Conservation (phyloP, 2,113 vertebrate species). For the Albula glossodonta region DNA sequence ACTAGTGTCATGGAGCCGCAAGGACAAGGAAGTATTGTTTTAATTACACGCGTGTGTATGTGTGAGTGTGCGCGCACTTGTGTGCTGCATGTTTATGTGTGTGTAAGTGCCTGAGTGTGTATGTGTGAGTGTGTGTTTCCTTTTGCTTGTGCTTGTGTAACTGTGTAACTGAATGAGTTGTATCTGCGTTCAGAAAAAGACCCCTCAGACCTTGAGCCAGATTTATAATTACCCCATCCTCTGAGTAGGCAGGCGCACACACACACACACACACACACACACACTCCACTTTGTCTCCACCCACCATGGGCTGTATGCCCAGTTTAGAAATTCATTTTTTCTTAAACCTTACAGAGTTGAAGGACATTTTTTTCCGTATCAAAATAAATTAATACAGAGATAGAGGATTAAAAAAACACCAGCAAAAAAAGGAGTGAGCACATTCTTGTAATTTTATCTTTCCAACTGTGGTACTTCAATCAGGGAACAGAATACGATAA, state of each 20-base stretch:
- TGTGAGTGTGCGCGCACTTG: not conserved
- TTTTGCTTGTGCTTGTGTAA: not conserved
- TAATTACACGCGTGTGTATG: not conserved
- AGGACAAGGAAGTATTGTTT: not conserved
- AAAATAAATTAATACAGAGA: not conserved
- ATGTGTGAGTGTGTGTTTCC: not conserved
- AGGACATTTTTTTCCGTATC: not conserved
- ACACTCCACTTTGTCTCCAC: not conserved
- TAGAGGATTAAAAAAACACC: too few species aligned
- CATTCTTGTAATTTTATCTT: not conserved
- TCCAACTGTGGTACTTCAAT: not conserved
- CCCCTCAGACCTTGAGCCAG: not conserved
- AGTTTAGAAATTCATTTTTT: not conserved
- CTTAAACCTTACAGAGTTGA: not conserved
- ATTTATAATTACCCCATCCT: not conserved
- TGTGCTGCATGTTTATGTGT: not conserved
- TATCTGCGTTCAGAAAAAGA: not conserved
- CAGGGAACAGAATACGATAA: not conserved
- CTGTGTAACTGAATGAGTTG: not conserved
- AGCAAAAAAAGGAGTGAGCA: not conserved
- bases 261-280: not conserved
- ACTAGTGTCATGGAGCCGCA: not conserved
- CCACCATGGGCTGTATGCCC: not conserved
- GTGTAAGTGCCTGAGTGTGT: not conserved
- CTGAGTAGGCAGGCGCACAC: not conserved